Percentiles rank a stretch among this genome's conserved stretches.
phyloP scores from a whole-genome alignment of 92 coral and sea anemone species.

The Pocillopora meandrina region DNA sequence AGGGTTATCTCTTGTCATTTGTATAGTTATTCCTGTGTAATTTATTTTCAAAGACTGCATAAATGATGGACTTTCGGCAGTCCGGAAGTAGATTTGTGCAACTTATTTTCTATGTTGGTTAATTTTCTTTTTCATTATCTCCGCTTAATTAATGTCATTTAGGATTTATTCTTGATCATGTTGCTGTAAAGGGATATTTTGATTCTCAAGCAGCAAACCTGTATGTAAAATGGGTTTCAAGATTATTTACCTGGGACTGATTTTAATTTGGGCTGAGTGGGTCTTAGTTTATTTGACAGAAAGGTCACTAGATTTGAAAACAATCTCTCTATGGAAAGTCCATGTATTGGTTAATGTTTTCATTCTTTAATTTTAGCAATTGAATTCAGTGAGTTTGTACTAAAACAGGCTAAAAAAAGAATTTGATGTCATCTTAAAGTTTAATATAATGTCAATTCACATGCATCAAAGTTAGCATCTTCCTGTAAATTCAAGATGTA shows the following conservation, averaged over 20 bases:
- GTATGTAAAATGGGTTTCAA: not conserved
- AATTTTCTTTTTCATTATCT: not conserved
- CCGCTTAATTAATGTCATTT: not conserved
- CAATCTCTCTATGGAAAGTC: too few species aligned
- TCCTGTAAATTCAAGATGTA: too few species aligned
- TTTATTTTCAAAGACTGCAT: not conserved
- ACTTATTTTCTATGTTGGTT: not conserved
- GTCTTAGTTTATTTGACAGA: not conserved
- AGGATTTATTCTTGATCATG: not conserved
- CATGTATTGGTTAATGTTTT: too few species aligned
- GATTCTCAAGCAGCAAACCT: too few species aligned
- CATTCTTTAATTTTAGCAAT: not conserved
- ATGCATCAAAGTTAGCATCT: too few species aligned
- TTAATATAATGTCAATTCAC: not conserved
- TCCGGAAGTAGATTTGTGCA: constrained; percentile 32
- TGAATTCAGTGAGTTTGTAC: not conserved
- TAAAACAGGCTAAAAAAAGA: not conserved
- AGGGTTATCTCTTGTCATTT: not conserved
- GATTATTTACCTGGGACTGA: not conserved
- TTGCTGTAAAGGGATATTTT: too few species aligned
- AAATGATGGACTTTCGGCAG: not conserved
- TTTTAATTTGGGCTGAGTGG: not conserved
- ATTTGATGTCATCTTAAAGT: not conserved
- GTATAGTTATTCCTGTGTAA: not conserved
- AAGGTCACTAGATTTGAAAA: not conserved